Evolutionary conservation across 2,888 invertebrate species (phyloP).

Genomic region (Cloeon dipterum): DNA sequence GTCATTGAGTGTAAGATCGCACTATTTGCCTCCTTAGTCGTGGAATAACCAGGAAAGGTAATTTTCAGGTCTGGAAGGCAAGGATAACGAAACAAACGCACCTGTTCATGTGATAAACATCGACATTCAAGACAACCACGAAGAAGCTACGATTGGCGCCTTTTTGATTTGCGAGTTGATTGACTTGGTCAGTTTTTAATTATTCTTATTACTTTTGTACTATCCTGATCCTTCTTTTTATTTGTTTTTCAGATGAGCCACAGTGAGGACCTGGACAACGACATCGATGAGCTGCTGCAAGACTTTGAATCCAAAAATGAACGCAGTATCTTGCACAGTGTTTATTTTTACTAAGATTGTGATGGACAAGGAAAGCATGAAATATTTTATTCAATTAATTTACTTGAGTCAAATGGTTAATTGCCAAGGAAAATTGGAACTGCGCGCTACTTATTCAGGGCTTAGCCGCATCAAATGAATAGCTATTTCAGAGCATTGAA

Average conservation of each 20-base stretch:
- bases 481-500: too few species aligned
- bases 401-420: too few species aligned
- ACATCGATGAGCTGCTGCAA: constrained; percentile 87
- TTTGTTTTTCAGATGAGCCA: constrained; percentile 43
- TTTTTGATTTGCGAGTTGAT: constrained; percentile 94
- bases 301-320: constrained; percentile 78
- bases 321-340: constrained; percentile 74
- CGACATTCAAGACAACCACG: constrained; percentile 98
- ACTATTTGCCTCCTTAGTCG: neutral
- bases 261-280: constrained; percentile 86
- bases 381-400: too few species aligned
- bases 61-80: constrained; percentile 34
- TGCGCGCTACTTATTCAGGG: too few species aligned
- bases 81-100: constrained; percentile 55
- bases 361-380: too few species aligned
- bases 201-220: too few species aligned
- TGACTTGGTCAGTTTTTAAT: constrained; percentile 46
- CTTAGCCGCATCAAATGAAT: too few species aligned
- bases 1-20: constrained; percentile 67
- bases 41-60: neutral
- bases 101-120: constrained; percentile 94
- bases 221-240: constrained; percentile 2
- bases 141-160: constrained; percentile 96
- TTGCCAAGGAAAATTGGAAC: too few species aligned
- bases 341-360: constrained; percentile 79